These are phyloP conservation scores for Himantopus leucocephalus DNA, from an alignment of 2,113 vertebrate genomes.

Conservation along the genomic window DNA sequence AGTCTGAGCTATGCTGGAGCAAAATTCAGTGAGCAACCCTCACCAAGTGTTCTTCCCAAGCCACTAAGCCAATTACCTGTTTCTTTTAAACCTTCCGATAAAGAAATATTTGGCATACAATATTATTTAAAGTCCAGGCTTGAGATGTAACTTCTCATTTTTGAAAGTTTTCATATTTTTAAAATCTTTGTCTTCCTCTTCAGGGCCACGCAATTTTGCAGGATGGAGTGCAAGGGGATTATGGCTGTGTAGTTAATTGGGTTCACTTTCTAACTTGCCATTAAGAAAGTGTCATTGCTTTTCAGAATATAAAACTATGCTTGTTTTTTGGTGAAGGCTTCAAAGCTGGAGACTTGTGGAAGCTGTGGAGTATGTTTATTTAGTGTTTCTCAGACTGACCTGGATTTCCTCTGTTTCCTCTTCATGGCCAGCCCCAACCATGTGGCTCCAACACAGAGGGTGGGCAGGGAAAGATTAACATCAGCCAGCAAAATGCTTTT, in stretches of 20 bases:
- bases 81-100: constrained; percentile 86
- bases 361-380: not conserved
- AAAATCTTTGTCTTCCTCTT: not conserved
- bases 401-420: not conserved
- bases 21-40: constrained; percentile 96
- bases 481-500: not conserved
- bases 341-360: not conserved
- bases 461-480: accelerated
- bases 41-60: constrained; percentile 92
- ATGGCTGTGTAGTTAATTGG: not conserved
- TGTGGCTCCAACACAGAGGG: not conserved
- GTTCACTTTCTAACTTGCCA: not conserved
- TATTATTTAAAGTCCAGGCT: constrained; percentile 94
- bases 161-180: not conserved
- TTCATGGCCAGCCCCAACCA: not conserved
- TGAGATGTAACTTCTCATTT: constrained; percentile 62
- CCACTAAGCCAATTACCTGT: constrained; percentile 94
- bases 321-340: not conserved
- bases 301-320: not conserved
- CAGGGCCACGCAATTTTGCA: not conserved
- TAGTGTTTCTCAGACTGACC: not conserved
- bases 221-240: not conserved
- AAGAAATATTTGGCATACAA: constrained; percentile 94
- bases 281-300: not conserved
- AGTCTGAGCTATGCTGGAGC: constrained; percentile 92